Percentiles rank a stretch among this genome's conserved stretches.
These are phyloP conservation scores for Parotocinclus haroldoi DNA, from an alignment of 2,797 vertebrate species.

Conservation along the genomic window DNA sequence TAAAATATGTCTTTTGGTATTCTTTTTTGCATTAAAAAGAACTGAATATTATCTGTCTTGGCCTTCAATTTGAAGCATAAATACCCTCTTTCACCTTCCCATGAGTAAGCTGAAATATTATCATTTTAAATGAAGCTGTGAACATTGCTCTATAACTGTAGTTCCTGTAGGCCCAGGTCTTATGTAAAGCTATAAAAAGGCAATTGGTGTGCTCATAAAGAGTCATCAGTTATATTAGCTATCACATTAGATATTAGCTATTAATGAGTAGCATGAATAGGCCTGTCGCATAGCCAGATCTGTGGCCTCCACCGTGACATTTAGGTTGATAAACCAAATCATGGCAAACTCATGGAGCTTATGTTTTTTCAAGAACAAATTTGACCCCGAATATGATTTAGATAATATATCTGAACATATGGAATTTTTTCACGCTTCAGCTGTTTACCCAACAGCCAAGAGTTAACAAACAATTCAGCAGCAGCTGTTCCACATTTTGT, in stretches of 20 bases:
- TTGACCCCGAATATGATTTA: neutral
- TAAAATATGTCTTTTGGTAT: neutral
- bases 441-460: constrained; percentile 20
- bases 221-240: constrained; percentile 38
- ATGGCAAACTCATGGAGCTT: constrained; percentile 18
- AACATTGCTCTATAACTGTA: constrained; percentile 18
- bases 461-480: constrained; percentile 13
- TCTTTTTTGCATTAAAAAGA: too few species aligned
- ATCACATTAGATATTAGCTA: too few species aligned
- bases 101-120: constrained; percentile 18
- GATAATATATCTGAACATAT: constrained; percentile 1
- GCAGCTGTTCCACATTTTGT: constrained; percentile 1
- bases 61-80: too few species aligned
- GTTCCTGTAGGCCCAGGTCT: constrained; percentile 2
- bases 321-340: neutral
- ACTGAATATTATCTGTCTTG: too few species aligned
- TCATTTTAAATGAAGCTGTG: constrained; percentile 21
- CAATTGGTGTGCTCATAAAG: constrained; percentile 48
- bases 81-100: constrained; percentile 3
- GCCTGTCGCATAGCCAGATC: too few species aligned
- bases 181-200: constrained; percentile 29
- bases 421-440: constrained; percentile 37
- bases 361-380: constrained; percentile 48
- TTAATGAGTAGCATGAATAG: too few species aligned
- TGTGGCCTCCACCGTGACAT: too few species aligned